Evolutionary conservation across 2,113 vertebrate species (phyloP).

Genomic region (Sinosuthora webbiana): DNA sequence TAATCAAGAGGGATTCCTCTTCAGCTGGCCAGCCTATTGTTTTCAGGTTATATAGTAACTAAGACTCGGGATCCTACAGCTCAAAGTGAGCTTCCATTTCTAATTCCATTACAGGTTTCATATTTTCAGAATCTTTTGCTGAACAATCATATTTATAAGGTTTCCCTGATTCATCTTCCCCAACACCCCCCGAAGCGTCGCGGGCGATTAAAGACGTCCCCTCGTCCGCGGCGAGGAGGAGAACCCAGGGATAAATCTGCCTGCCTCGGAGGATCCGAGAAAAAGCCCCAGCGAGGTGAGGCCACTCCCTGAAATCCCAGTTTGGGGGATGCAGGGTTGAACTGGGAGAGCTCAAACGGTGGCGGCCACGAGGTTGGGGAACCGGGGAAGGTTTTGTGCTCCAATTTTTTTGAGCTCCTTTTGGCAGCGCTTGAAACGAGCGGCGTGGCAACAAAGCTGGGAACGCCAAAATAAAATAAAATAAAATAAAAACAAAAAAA

Average conservation of each 20-base stretch:
- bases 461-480: background rate
- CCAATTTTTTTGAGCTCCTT: no score
- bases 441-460: background rate
- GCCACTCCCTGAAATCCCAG: background rate
- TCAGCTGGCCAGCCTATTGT: no score
- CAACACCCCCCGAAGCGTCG: background rate
- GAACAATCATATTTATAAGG: no score
- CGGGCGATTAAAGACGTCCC: conserved; percentile 24
- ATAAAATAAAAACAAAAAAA: no score
- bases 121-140: no score
- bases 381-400: rapidly evolving
- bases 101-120: no score
- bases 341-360: rapidly evolving
- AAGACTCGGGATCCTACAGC: no score
- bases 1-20: no score
- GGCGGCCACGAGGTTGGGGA: background rate
- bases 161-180: no score
- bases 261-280: rapidly evolving
- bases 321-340: background rate
- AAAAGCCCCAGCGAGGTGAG: background rate
- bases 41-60: no score
- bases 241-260: background rate
- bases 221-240: background rate
- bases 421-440: background rate
- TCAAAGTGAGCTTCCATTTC: no score